Evolutionary conservation across 1,140 invertebrate genomes (phyloP), one percentile per base, ranked within the genome.

Genomic region (Plutomurus gul): DNA sequence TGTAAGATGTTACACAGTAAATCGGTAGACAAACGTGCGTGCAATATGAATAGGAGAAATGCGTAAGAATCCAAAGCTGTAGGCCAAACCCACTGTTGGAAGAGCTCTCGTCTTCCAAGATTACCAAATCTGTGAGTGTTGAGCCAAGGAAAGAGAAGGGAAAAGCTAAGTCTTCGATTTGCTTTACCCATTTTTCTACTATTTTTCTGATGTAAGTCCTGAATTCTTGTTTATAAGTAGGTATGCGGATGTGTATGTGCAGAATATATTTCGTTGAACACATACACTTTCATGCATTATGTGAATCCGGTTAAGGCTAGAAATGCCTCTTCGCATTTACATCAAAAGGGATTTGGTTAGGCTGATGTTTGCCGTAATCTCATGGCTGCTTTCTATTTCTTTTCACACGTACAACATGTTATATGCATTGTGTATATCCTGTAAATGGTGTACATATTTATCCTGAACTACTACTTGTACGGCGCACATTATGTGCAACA

Each of bases 241-340:
- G 39, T 3, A 3, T 43, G 39, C n/a, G 7, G 11, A n/a, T 2
- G 46, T 49, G 56, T 65, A 33, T 13, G 13, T 65, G 8, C 30
- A 25, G 47, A n/a, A 25, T 51, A 51, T 51, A 51, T 51, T 51
- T 33, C 30, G 30, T 6, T n/a, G 36, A 2, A 4, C 4, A 65
- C 56, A 36, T 8, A 27, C n/a, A 65, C n/a, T n/a, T n/a, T n/a
- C n/a, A n/a, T n/a, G 56, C 18, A 65, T n/a, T 65, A 13, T 33
- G 56, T 33, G 56, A 65, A 65, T 65, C 56, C 56, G 36, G 56
- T 65, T 65, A 65, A 65, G 30, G 56, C 27, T 30, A 25, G n/a
- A 33, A 65, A 65, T 65, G 56, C 56, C 56, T 65, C 56, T 65
- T 65, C 30, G 56, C 56, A 65, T 65, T 65, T 65, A 65, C 56